Percentiles rank a stretch among this genome's conserved stretches.
Evolutionary conservation across 2,888 invertebrate species (phyloP).

Genomic region (Erebia aethiops): DNA sequence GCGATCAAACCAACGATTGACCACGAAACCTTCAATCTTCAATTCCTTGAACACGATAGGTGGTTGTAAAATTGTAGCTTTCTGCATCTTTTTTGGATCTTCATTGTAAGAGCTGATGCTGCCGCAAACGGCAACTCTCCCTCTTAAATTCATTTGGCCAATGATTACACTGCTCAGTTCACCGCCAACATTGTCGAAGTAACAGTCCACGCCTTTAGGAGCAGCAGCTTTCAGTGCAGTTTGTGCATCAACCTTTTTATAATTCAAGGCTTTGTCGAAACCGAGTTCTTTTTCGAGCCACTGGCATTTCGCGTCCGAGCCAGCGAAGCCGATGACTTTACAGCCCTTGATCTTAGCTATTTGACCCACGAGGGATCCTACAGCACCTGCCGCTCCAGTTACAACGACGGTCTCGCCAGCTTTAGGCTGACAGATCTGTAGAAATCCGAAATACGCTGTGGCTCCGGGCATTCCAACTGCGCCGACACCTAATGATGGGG

Average conservation of each 20-base stretch:
- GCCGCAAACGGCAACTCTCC: conserved; percentile 58
- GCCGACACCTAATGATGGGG: conserved; percentile 81
- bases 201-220: conserved; percentile 87
- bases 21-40: conserved; percentile 84
- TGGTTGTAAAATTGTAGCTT: conserved; percentile 77
- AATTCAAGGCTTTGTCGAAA: conserved; percentile 87
- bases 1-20: conserved; percentile 76
- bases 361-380: conserved; percentile 88
- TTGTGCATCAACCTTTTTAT: conserved; percentile 82
- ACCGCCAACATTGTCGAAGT: conserved; percentile 89
- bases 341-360: conserved; percentile 86
- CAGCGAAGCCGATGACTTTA: conserved; percentile 85
- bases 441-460: conserved; percentile 88
- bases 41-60: conserved; percentile 82
- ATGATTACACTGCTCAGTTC: conserved; percentile 81
- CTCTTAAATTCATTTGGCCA: conserved; percentile 79
- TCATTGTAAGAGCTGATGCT: conserved; percentile 66
- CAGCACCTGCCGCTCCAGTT: conserved; percentile 87
- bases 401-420: conserved; percentile 86
- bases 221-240: conserved; percentile 82
- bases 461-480: conserved; percentile 87
- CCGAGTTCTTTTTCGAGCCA: conserved; percentile 85
- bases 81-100: conserved; percentile 48
- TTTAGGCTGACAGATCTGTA: conserved; percentile 86
- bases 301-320: conserved; percentile 85